Evolutionary conservation across 1,140 invertebrate species (phyloP), one percentile per base, ranked within the genome.

Genomic region (Papilio xuthus): DNA sequence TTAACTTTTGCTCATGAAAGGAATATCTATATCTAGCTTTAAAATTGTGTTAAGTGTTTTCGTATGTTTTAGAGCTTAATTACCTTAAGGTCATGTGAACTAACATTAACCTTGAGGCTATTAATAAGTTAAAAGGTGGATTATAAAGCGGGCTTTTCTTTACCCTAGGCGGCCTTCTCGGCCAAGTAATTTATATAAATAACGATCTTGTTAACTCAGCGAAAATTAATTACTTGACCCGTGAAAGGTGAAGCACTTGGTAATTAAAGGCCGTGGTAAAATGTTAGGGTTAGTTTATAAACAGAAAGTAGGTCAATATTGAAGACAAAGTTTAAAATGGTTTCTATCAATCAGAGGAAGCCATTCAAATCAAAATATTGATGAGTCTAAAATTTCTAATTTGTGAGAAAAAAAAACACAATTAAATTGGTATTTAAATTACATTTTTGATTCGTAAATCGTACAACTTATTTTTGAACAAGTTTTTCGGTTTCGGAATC

Each of bases 271-370:
- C 37, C 56, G 73, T 26, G 67, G 47, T 60, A 37, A 23, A 67
- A 53, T 42, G 44, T 71, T 71, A 70, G 67, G 67, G 63, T 69
- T 56, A 56, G 77, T 71, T 72, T 78, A 70, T 71, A 42, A 53
- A 53, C 42, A 26, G 20, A 78, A 63, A 72, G 53, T 78, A 41
- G 56, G 56, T 60, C 23, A 60, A 60, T 10, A 13, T 20, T 3
- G 3, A 23, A 60, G 9, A 53, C 2, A 20, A 53, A 18, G 18
- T 53, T 53, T 0, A 53, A 53, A 53, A 53, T 53, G n/a, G 42
- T 8, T 44, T 44, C 42, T 44, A 1, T 8, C 47, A 53, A 53
- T 26, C 9, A 60, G 20, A 60, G 2, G 20, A 60, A 60, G 20
- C 23, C 56, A 60, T 60, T 60, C 12, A 23, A 26, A 60, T 3